Evolutionary conservation across 2,797 vertebrate genomes (phyloP).

Genomic region (Clarias laeviceps): DNA sequence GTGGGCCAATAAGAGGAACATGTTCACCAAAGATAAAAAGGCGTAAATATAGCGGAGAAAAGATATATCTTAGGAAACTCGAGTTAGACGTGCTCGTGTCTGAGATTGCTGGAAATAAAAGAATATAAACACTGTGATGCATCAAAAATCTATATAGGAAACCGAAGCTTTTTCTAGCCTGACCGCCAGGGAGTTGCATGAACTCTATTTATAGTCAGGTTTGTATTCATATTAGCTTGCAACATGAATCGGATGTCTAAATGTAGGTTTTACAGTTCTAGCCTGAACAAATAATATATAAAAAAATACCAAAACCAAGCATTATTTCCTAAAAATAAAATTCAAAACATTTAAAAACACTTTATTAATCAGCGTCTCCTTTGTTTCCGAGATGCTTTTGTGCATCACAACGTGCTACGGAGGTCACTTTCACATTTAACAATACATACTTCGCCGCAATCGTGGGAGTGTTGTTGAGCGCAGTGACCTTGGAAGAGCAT

Average conservation of each 20-base stretch:
- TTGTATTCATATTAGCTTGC: background rate
- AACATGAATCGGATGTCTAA: too few relatives aligned
- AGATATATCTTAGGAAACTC: background rate
- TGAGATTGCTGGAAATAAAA: background rate
- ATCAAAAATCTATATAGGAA: background rate
- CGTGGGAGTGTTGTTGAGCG: too few relatives aligned
- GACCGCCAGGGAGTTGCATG: background rate
- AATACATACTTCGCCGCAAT: too few relatives aligned
- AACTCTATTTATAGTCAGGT: background rate
- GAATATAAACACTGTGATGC: background rate
- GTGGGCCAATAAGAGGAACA: background rate
- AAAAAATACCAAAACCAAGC: too few relatives aligned
- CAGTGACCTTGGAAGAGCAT: too few relatives aligned
- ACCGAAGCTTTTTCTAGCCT: background rate
- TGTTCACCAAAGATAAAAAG: background rate
- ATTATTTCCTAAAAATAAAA: background rate
- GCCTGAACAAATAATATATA: background rate
- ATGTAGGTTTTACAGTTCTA: background rate
- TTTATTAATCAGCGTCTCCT: too few relatives aligned
- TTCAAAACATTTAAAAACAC: background rate
- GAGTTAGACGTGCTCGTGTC: background rate
- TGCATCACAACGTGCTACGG: too few relatives aligned
- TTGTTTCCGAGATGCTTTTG: too few relatives aligned
- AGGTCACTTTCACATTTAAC: too few relatives aligned
- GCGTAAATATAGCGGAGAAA: background rate